phyloP scores from a whole-genome alignment of 1,140 invertebrate species.

The Metaphire vulgaris region DNA sequence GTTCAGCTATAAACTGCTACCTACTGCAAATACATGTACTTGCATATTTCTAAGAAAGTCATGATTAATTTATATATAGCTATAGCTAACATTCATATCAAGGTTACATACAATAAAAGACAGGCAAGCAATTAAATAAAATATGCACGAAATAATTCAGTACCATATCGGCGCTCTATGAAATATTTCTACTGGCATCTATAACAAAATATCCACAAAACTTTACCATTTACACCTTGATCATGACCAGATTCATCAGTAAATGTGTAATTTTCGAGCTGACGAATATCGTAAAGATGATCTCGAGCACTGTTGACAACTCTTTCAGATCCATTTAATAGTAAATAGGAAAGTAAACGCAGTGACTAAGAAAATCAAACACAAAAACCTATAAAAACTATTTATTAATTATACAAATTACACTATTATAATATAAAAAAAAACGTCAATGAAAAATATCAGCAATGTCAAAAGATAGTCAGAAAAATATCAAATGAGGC shows the following conservation, averaged over 20 bases:
- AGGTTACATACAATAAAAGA: neutral
- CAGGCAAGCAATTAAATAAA: neutral
- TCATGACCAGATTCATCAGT: constrained; percentile 94
- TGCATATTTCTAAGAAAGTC: no score
- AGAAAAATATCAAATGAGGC: neutral
- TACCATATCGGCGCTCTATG: neutral
- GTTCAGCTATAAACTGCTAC: no score
- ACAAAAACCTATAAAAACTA: no score
- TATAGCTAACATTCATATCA: no score
- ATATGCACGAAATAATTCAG: neutral
- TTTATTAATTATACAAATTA: no score
- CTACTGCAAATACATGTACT: no score
- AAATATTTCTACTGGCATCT: neutral
- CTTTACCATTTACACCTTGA: constrained; percentile 77
- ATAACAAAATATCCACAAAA: neutral
- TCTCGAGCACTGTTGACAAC: constrained; percentile 95
- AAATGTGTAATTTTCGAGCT: constrained; percentile 90
- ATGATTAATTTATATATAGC: no score
- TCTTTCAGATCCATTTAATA: constrained; percentile 92
- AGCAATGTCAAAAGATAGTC: neutral
- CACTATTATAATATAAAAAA: neutral
- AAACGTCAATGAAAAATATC: neutral
- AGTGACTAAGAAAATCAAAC: constrained; percentile 61
- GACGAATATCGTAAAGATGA: constrained; percentile 91
- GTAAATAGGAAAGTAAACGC: constrained; percentile 79